Evolutionary conservation across 2,797 vertebrate species (phyloP), one percentile per base, ranked within the genome.

Genomic region (Sitta carolinensis): DNA sequence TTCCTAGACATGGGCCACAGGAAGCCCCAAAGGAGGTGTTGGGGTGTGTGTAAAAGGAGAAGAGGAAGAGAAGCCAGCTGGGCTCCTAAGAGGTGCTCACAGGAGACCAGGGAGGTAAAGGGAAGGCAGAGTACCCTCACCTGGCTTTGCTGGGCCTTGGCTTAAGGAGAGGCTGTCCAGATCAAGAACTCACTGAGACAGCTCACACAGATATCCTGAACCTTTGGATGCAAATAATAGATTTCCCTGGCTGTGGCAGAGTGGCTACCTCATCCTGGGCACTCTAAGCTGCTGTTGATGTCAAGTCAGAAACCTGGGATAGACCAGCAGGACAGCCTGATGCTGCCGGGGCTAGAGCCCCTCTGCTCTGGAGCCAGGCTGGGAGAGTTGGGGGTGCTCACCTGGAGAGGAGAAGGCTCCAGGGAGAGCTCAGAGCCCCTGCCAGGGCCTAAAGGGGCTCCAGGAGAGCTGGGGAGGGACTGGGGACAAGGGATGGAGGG

Each of bases 41-140:
- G 6, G 16, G 29, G 30, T 27, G 7, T 74, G 73, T 3, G 15
- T 32, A 54, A 18, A 30, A 42, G 17, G 9, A 76, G 55, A 30
- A 38, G 25, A 55, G 59, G 40, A 51, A 36, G 16, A 79, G 32
- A 61, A 63, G 4, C 8, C 36, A 29, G 21, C 11, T 13, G 51
- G 52, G 43, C 62, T 66, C 0, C 0, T 16, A 9, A 45, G 5
- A 78, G 32, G n/a, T 30, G 36, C 19, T 9, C 25, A 45, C 22
- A 50, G 50, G 42, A 54, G 13, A 62, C 17, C 22, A 43, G 18
- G 21, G 40, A 57, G 32, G n/a, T 42, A 66, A 68, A n/a, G 54
- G 34, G 34, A 72, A 68, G 40, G 66, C 30, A 25, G 27, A 69
- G 12, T 20, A 45, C 13, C 11, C 19, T 47, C 5, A 26, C 3